These are phyloP conservation scores for Chlorocebus sabaeus DNA, from an alignment of 2,113 vertebrate species.

Conservation along the genomic window DNA sequence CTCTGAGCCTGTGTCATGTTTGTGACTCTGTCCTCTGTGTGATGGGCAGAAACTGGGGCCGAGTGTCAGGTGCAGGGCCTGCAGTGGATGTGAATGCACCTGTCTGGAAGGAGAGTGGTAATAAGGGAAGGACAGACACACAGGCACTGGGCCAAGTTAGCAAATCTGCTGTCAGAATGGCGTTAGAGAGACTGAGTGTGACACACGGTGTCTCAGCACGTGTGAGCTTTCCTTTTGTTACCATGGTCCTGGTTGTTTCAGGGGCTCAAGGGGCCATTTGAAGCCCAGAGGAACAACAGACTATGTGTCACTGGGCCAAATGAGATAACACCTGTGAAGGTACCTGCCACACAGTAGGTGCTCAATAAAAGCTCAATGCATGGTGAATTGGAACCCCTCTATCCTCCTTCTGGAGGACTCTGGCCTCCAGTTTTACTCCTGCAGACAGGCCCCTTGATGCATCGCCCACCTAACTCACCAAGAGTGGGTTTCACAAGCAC, in stretches of 20 bases:
- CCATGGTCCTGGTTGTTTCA: neutral
- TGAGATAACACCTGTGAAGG: neutral
- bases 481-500: neutral
- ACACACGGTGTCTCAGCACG: rapidly evolving
- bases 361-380: neutral
- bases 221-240: neutral
- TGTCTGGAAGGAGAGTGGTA: rapidly evolving
- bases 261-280: neutral
- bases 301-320: neutral
- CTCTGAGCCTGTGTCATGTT: no score
- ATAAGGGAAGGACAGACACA: rapidly evolving
- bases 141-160: neutral
- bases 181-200: rapidly evolving
- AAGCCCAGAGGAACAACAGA: neutral
- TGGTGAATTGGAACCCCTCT: neutral
- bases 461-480: neutral
- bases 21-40: neutral
- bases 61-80: rapidly evolving
- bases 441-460: neutral
- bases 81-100: neutral
- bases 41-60: neutral
- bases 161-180: neutral
- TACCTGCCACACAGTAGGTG: neutral
- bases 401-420: neutral
- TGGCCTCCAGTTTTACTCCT: neutral